phyloP scores from a whole-genome alignment of 2,797 vertebrate species.

The Neosilurus hyrtlii region DNA sequence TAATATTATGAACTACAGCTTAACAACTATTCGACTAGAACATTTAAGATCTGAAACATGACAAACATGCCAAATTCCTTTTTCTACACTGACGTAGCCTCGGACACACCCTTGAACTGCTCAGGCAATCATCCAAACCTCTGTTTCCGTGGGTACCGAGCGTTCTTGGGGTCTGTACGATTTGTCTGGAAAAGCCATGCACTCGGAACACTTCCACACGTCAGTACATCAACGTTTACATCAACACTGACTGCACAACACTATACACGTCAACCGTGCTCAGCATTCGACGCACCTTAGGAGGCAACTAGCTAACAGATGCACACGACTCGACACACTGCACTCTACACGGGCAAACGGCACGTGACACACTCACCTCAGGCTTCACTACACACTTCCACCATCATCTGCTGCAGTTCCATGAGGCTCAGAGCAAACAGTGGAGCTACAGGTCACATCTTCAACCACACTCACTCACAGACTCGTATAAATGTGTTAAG shows the following conservation, averaged over 20 bases:
- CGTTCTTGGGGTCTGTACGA: conserved; percentile 15
- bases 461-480: conserved; percentile 33
- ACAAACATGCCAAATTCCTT: conserved; percentile 22
- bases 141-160: conserved; percentile 5
- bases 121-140: conserved; percentile 12
- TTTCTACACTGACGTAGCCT: neutral
- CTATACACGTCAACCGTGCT: conserved; percentile 28
- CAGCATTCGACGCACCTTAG: conserved; percentile 34
- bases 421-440: conserved; percentile 72
- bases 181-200: conserved; percentile 42
- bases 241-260: conserved; percentile 41
- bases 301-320: conserved; percentile 33
- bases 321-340: conserved; percentile 34
- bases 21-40: neutral
- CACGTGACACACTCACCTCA: conserved; percentile 74
- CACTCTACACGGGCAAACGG: conserved; percentile 48
- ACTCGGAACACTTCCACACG: conserved; percentile 21
- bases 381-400: conserved; percentile 79
- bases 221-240: conserved; percentile 20
- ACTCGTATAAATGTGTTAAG: conserved; percentile 20
- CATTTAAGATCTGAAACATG: conserved; percentile 10
- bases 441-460: conserved; percentile 70
- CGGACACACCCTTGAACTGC: conserved; percentile 20
- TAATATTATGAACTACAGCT: neutral
- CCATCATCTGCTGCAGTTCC: conserved; percentile 82